Base-by-base conservation (phyloP, 2,113 vertebrate genomes). In the Hystrix brachyura region DNA sequence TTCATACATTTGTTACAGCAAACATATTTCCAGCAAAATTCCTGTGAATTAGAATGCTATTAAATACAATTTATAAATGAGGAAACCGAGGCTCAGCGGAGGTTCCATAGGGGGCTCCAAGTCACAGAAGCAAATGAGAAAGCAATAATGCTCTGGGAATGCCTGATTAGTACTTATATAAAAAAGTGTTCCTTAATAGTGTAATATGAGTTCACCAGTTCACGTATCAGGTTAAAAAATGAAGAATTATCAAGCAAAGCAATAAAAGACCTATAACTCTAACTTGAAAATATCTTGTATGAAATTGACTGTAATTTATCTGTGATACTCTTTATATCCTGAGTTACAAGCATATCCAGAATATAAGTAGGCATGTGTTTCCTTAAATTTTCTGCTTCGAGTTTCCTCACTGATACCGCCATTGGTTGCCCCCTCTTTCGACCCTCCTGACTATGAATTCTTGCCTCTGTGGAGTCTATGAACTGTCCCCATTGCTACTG, bases 1-100 rank as follows among this genome's bases (percentile, higher is more conserved):
- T 92, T 48, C n/a, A 67, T 67, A 76, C 1, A 72, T 60, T 79
- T 71, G 79, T 55, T 86, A 57, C 57, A 85, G 79, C 48, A 87
- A 80, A 85, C 72, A 80, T 53, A 87, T 64, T 94, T 89, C 38
- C 72, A 82, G 19, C 38, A 95, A 90, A 53, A 96, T 27, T 51
- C 12, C 14, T 60, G 19, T 53, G 7, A 84, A 29, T 67, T 86
- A 19, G 17, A 32, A 14, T 80, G 17, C 81, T 51, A 21, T 51
- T 85, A 78, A 80, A n/a, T 29, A 51, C 59, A 65, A 34, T 71
- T 91, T 86, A 71, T 5, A 38, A 6, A 2, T 1, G 7, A 79
- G 48, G 76, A 55, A 19, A 53, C 27, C 51, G 43, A 95, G 78
- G 18, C n/a, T 71, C 25, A 79, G 27, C 14, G 29, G 51, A 9